Evolutionary conservation across 1,140 invertebrate genomes (phyloP), one percentile per base, ranked within the genome.

Genomic region (Zelostemma sp.): DNA sequence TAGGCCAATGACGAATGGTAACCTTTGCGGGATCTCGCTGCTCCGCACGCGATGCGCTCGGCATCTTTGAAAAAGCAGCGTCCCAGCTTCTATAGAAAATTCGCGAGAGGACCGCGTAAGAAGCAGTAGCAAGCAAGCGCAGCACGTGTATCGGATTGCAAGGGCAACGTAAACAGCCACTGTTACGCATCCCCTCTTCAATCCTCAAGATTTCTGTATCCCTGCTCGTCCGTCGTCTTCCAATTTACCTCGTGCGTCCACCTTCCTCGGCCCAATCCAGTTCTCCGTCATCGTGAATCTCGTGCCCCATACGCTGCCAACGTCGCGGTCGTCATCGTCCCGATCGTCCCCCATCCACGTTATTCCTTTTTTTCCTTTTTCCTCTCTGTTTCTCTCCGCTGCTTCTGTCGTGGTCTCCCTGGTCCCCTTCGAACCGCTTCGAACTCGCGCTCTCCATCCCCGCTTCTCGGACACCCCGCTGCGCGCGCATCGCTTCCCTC

Each of bases 71-170:
- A n/a, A n/a, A n/a, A n/a, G n/a, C 9, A 12, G 9, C 9, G 9
- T 31, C 11, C 35, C 14, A 4, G 9, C 9, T 3, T 2, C 35
- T 38, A n/a, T 38, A 38, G 11, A 8, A 50, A 14, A 55, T 33
- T 50, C 16, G 21, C 59, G 46, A 33, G n/a, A 3, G n/a, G n/a
- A n/a, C n/a, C 48, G 69, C 51, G 56, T 64, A 67, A 56, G 63
- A 51, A 31, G 53, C 38, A 43, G 25, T 8, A 28, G 25, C 25
- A 3, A 28, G 3, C 25, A 8, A n/a, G 50, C 60, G 55, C 48
- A 72, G 63, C 68, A 72, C 68, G 68, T 72, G 68, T 72, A 67
- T 63, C 68, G 63, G 62, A 72, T 72, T 67, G 63, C 63, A 62
- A 49, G 58, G 60, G 19, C 63, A 60, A 60, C 68, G 64, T 67